Conservation (phyloP, 1,140 invertebrate genomes). For the Scaptomyza montana region DNA sequence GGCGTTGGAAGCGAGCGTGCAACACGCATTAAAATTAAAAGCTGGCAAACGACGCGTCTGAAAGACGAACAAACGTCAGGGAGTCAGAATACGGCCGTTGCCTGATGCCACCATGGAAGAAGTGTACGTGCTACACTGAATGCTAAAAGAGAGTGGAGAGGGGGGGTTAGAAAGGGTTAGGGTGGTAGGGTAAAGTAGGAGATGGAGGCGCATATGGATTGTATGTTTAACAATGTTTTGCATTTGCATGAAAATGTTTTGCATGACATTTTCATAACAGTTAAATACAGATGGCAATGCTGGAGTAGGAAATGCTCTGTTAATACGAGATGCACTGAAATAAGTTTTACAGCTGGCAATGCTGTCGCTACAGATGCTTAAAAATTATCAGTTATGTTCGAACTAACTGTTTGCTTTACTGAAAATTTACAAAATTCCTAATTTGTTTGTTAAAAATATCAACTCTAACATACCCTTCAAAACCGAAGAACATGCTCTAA, state of each 20-base stretch:
- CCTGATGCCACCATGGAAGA: conserved; percentile 21
- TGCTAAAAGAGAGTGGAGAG: conserved; percentile 7
- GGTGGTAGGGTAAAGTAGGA: not conserved
- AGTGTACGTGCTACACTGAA: conserved; percentile 59
- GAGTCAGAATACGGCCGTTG: not conserved
- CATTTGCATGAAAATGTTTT: conserved; percentile 79
- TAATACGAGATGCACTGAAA: too few relatives aligned
- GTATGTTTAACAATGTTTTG: conserved; percentile 59
- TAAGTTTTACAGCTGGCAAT: not conserved
- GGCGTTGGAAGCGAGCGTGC: conserved; percentile 69
- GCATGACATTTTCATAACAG: conserved; percentile 36
- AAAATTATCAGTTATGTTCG: too few relatives aligned
- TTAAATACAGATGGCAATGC: not conserved
- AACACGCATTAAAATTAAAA: conserved; percentile 81
- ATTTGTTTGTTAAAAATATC: too few relatives aligned
- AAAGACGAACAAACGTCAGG: not conserved
- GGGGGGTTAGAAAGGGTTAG: too few relatives aligned
- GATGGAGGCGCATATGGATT: not conserved
- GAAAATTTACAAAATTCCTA: too few relatives aligned
- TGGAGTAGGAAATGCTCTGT: not conserved
- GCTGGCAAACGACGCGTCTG: conserved; percentile 43
- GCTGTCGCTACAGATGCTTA: too few relatives aligned
- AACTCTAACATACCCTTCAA: too few relatives aligned
- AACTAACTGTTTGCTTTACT: too few relatives aligned
- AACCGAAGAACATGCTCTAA: too few relatives aligned